These are phyloP conservation scores for Rynchops niger DNA, from an alignment of 2,113 vertebrate species.

Conservation along the genomic window DNA sequence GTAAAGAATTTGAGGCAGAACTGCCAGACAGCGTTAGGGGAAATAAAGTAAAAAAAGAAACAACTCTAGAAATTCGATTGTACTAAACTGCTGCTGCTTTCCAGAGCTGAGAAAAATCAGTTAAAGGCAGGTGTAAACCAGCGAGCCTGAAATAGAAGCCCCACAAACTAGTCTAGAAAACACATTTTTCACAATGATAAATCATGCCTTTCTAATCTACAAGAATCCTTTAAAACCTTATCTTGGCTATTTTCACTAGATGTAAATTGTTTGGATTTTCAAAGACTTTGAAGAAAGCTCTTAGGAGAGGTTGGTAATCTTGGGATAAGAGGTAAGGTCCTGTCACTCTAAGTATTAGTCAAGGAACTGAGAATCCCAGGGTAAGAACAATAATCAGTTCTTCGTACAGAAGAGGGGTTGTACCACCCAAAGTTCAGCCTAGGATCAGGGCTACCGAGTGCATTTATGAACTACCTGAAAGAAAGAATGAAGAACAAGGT, in stretches of 20 bases:
- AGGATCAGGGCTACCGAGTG: neutral
- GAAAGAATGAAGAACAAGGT: neutral
- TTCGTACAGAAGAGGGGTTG: rapidly evolving
- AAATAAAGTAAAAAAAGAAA: neutral
- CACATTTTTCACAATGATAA: neutral
- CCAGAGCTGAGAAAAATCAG: neutral
- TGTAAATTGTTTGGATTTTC: neutral
- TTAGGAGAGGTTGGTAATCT: neutral
- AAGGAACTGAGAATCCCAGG: neutral
- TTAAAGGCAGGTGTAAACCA: neutral
- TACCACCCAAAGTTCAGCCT: neutral
- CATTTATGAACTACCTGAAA: neutral
- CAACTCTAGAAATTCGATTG: neutral
- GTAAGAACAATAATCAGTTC: neutral
- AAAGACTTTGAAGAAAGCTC: neutral
- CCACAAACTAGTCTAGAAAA: neutral
- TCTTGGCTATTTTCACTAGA: neutral
- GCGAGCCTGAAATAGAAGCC: neutral
- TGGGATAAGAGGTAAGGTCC: neutral
- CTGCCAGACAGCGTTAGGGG: neutral
- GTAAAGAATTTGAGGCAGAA: neutral
- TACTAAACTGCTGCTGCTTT: neutral
- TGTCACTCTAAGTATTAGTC: neutral
- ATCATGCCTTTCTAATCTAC: neutral
- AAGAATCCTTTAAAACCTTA: neutral